Base-by-base conservation (phyloP, 2,888 invertebrate genomes). In the Rhaphigaster nebulosa region DNA sequence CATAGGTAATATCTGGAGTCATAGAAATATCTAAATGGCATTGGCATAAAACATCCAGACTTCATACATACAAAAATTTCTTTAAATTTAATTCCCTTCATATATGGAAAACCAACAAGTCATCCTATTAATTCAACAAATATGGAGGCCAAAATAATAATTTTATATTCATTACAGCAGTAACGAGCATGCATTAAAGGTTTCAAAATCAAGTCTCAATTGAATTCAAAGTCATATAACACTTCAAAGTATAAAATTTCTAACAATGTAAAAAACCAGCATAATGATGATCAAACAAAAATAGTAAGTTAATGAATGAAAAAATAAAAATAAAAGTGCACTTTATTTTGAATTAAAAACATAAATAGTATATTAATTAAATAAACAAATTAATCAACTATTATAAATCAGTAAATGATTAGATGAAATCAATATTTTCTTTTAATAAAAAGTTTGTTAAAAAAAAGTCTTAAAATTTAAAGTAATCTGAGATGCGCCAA, bases 401-500 rank as follows among this genome's bases (percentile, higher is more conserved):
- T 45, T 50, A 84, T 84, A 84, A 84, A 84, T 50, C 84, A 84
- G 45, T 84, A 50, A 80, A 84, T 45, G 26, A 84, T 84, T 87
- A 87, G 54, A 80, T 89, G 45, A 89, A 80, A 89, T 80, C 29
- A 56, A 65, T 54, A 45, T 41, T 89, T 89, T 76, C 45, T 52
- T 54, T 76, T 70, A 41, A n/a, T 65, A 60, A 89, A 38, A 45
- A 45, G n/a, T 76, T 76, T 65, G 50, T 45, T 89, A 45, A 89
- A 88, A 56, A 60, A 80, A 52, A 70, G 65, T 70, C 80, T 89
- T 89, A 89, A 89, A 89, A 65, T 89, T 89, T 89, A 89, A 88
- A 89, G 65, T 89, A 80, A 89, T 41, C 76, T 89, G 89, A 89
- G 89, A 89, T 89, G 89, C 89, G 89, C 89, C 89, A 89, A 89